Percentiles rank a stretch among this genome's conserved stretches.
These are phyloP conservation scores for Oceanodroma tethys DNA, from an alignment of 2,113 vertebrate species.

Conservation along the genomic window DNA sequence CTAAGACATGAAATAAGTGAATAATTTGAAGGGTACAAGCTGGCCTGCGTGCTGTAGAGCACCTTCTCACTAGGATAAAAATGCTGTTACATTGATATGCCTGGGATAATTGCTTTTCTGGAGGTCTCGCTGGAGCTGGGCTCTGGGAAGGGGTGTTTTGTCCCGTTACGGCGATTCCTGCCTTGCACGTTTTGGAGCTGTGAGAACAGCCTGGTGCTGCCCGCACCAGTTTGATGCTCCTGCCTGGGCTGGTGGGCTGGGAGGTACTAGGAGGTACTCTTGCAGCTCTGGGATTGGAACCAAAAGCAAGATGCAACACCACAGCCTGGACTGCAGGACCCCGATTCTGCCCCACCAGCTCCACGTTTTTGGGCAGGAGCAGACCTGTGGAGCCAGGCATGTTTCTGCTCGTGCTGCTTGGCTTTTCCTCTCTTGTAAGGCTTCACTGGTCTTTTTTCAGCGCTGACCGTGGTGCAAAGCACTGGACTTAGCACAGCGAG, in stretches of 20 bases:
- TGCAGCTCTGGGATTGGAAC: not conserved
- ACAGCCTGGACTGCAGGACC: not conserved
- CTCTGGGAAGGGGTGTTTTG: not conserved
- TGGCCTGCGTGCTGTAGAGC: not conserved
- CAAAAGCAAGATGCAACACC: not conserved
- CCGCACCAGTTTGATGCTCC: not conserved
- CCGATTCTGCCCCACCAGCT: not conserved
- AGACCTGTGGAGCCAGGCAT: fast-evolving
- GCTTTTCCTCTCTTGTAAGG: not conserved
- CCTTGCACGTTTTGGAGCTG: not conserved
- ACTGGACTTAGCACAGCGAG: not conserved
- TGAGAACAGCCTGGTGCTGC: not conserved
- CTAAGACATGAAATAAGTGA: not conserved
- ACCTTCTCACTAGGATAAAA: not conserved
- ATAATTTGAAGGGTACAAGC: not conserved
- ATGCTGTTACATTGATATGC: not conserved
- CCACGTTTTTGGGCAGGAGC: not conserved
- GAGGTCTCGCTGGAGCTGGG: not conserved
- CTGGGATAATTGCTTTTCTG: not conserved
- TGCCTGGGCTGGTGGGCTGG: not conserved
- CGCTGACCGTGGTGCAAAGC: fast-evolving
- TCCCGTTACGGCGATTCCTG: fast-evolving
- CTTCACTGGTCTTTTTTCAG: not conserved
- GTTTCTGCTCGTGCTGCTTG: fast-evolving
- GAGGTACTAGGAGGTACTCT: not conserved